phyloP scores from a whole-genome alignment of 2,888 invertebrate species.

The Cephus sareptanus region DNA sequence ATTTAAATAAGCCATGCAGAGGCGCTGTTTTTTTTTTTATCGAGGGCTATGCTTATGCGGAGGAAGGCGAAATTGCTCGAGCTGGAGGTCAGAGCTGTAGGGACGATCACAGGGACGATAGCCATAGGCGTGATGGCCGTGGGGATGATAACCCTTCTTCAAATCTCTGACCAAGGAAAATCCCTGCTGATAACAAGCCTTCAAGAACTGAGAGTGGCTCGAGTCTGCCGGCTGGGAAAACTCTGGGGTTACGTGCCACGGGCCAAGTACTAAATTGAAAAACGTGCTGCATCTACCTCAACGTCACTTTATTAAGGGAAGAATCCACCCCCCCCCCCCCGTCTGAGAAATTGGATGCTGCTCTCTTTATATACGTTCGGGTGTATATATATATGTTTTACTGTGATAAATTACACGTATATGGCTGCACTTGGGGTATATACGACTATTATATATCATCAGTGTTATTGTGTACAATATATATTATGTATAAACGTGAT shows the following conservation, averaged over 20 bases:
- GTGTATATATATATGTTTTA: neutral
- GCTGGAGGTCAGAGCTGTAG: too few relatives aligned
- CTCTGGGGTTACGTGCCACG: neutral
- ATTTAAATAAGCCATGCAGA: too few relatives aligned
- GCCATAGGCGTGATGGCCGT: too few relatives aligned
- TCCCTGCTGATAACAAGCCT: neutral
- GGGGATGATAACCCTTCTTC: too few relatives aligned
- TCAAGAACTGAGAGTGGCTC: neutral
- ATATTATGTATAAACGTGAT: too few relatives aligned
- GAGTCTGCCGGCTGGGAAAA: neutral
- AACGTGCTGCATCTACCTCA: slow-evolving; percentile 6
- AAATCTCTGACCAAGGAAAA: neutral
- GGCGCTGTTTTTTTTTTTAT: too few relatives aligned
- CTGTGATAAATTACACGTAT: neutral
- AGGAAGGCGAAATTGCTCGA: too few relatives aligned
- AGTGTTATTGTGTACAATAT: too few relatives aligned
- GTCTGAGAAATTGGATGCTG: neutral
- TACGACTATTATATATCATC: too few relatives aligned
- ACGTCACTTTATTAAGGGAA: neutral
- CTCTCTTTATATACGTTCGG: neutral
- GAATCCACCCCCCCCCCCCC: neutral
- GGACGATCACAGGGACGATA: too few relatives aligned
- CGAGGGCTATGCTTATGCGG: too few relatives aligned
- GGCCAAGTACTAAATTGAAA: slow-evolving; percentile 1
- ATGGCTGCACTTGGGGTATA: too few relatives aligned